Conservation (phyloP, 2,888 invertebrate genomes). For the Phortica magna region DNA sequence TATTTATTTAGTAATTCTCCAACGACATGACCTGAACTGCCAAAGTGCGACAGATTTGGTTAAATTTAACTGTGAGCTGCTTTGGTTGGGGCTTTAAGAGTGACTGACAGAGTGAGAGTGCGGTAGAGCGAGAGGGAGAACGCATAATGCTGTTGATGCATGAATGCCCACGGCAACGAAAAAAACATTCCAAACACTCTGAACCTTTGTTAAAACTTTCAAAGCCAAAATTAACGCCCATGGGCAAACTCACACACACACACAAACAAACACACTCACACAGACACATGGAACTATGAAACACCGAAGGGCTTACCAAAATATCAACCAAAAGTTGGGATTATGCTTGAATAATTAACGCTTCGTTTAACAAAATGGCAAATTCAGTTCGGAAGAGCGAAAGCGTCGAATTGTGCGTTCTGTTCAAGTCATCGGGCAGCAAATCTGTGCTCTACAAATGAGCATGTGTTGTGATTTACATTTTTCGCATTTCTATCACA, state of each 20-base stretch:
- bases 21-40: constrained; percentile 41
- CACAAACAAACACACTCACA: not conserved
- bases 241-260: constrained; percentile 31
- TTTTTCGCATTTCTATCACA: constrained; percentile 33
- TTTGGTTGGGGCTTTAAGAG: not conserved
- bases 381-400: not conserved
- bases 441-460: not conserved
- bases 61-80: not conserved
- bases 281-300: not conserved
- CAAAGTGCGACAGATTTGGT: not conserved
- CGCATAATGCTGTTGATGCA: constrained; percentile 5
- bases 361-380: constrained; percentile 54
- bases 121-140: too few species aligned
- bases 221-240: constrained; percentile 39
- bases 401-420: not conserved
- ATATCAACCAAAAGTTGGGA: constrained; percentile 16
- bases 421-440: not conserved
- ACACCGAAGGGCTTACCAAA: not conserved
- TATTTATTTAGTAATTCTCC: constrained; percentile 55
- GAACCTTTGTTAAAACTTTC: constrained; percentile 66
- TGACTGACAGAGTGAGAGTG: too few species aligned
- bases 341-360: constrained; percentile 63
- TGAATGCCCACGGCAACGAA: not conserved
- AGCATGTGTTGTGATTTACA: not conserved
- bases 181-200: constrained; percentile 57